Conservation (phyloP, 2,113 vertebrate genomes). For the Seriola dumerili region DNA sequence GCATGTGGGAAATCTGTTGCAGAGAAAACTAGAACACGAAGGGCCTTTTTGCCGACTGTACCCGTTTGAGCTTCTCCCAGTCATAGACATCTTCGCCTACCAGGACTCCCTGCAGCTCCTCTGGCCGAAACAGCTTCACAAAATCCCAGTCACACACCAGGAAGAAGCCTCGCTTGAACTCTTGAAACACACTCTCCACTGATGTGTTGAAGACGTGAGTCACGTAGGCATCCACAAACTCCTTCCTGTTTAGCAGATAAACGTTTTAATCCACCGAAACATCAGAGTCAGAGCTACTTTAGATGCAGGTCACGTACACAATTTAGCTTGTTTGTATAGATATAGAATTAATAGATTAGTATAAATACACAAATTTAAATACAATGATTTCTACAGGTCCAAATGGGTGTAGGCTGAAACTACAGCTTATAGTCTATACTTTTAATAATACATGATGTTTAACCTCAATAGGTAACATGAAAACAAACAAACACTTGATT, state of each 20-base stretch:
- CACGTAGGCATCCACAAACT: slow-evolving; percentile 85
- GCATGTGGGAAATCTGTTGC: not conserved
- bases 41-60: slow-evolving; percentile 41
- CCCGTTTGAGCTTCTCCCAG: slow-evolving; percentile 86
- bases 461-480: too few relatives aligned
- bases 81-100: slow-evolving; percentile 82
- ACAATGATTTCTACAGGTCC: too few relatives aligned
- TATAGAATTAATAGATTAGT: too few relatives aligned
- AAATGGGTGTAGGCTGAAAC: too few relatives aligned
- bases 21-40: not conserved
- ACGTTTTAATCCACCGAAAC: not conserved
- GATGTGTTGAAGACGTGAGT: slow-evolving; percentile 85
- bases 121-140: slow-evolving; percentile 82
- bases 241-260: slow-evolving; percentile 68
- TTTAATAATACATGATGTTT: too few relatives aligned
- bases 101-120: slow-evolving; percentile 84
- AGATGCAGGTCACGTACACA: too few relatives aligned
- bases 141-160: slow-evolving; percentile 78
- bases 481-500: too few relatives aligned
- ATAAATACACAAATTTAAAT: too few relatives aligned
- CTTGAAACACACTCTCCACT: slow-evolving; percentile 81
- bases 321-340: too few relatives aligned
- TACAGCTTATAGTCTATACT: too few relatives aligned
- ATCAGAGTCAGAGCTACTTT: too few relatives aligned
- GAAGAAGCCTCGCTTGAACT: slow-evolving; percentile 88